Conservation (phyloP, 2,888 invertebrate species). For the Digitonthophagus gazella region DNA sequence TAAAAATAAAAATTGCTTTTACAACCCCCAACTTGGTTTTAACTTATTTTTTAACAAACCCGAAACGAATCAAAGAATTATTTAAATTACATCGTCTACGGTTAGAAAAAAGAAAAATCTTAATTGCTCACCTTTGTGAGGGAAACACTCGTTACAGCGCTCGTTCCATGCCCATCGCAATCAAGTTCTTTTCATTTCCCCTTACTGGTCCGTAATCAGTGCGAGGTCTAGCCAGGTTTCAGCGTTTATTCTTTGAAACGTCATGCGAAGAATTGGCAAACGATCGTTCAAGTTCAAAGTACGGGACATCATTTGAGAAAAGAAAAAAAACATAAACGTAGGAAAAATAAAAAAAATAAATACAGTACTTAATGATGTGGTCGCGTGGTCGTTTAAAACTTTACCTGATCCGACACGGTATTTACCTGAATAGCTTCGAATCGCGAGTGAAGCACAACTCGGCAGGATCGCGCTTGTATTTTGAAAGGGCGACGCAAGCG, state of each 20-base stretch:
- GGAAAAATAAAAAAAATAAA: neutral
- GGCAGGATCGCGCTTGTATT: neutral
- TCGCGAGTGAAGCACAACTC: neutral
- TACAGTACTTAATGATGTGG: neutral
- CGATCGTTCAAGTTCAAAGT: neutral
- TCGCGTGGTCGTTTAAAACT: neutral
- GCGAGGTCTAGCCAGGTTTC: neutral
- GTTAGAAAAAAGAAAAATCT: neutral
- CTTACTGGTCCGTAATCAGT: neutral
- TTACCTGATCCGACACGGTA: neutral
- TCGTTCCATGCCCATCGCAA: neutral
- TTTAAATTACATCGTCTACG: too few species aligned
- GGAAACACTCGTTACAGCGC: neutral
- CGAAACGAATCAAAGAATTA: too few species aligned
- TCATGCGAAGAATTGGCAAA: too few species aligned
- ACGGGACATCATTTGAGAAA: neutral
- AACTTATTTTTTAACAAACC: too few species aligned
- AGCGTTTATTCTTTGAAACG: neutral
- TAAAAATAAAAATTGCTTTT: too few species aligned
- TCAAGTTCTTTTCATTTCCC: neutral
- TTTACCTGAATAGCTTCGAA: neutral
- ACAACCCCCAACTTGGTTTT: too few species aligned
- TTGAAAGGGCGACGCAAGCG: neutral
- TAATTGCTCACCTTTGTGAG: neutral
- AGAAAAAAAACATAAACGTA: neutral